phyloP scores from a whole-genome alignment of 2,113 vertebrate genomes.

The Dicaeum eximium region DNA sequence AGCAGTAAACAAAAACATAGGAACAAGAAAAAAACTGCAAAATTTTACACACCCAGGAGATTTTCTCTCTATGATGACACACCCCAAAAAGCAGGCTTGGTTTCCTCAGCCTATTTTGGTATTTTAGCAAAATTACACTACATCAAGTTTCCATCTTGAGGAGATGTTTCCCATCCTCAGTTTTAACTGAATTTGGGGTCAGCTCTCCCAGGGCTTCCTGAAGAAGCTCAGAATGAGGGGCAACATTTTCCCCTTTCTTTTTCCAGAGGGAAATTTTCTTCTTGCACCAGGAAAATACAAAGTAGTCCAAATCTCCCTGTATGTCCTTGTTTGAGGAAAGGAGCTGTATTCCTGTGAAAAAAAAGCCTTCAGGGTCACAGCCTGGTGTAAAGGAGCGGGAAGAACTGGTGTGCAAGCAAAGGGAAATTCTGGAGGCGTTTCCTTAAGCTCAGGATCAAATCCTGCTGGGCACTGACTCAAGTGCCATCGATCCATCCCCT shows the following conservation, averaged over 20 bases:
- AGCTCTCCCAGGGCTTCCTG: not conserved
- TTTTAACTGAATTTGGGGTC: not conserved
- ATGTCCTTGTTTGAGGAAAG: not conserved
- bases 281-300: not conserved
- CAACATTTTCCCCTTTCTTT: not conserved
- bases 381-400: not conserved
- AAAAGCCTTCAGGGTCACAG: rapidly evolving
- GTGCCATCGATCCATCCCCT: not conserved
- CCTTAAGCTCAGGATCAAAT: not conserved
- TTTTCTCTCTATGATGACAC: not conserved
- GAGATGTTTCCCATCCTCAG: not conserved
- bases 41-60: not conserved
- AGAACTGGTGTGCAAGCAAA: not conserved
- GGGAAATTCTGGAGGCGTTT: not conserved
- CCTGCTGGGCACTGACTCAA: not conserved
- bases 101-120: not conserved
- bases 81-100: not conserved
- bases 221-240: not conserved
- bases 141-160: not conserved
- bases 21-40: not conserved
- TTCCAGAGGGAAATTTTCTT: not conserved
- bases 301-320: rapidly evolving
- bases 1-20: not conserved
- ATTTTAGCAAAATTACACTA: not conserved
- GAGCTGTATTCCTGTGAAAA: not conserved